These are phyloP conservation scores for Pimpla rufipes DNA, from an alignment of 2,888 invertebrate genomes.

Conservation along the genomic window DNA sequence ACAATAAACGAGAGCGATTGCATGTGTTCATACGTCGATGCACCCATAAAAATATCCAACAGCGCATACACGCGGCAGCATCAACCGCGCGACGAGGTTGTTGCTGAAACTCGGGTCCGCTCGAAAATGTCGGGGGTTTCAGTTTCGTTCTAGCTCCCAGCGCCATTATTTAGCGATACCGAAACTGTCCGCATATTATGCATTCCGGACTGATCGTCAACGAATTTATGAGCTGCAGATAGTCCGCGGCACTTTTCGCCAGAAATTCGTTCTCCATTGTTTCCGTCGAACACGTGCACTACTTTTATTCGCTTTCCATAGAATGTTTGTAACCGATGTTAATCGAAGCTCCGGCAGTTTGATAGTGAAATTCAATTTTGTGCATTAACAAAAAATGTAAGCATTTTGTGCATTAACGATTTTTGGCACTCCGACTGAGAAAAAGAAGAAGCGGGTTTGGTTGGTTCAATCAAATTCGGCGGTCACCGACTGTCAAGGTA, in stretches of 20 bases:
- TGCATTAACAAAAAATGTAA: not conserved
- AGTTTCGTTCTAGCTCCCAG: conserved; percentile 56
- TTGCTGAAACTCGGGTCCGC: conserved; percentile 26
- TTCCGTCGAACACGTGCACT: not conserved
- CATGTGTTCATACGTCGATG: conserved; percentile 83
- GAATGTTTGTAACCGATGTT: not conserved
- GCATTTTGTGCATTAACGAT: not conserved
- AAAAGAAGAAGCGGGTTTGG: too few species aligned
- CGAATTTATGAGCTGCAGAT: conserved; percentile 70
- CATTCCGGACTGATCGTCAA: conserved; percentile 68
- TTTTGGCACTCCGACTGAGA: too few species aligned
- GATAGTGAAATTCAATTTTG: not conserved
- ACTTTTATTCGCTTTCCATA: not conserved
- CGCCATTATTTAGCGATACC: conserved; percentile 77
- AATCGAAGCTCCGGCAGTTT: not conserved
- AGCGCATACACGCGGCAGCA: conserved; percentile 36
- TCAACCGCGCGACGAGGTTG: conserved; percentile 17
- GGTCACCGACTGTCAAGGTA: too few species aligned
- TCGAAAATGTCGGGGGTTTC: conserved; percentile 51
- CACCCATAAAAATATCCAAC: conserved; percentile 81
- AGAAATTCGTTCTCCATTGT: not conserved
- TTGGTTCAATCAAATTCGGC: too few species aligned
- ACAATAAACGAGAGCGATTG: conserved; percentile 83
- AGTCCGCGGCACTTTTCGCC: conserved; percentile 49
- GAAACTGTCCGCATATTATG: conserved; percentile 68